Conservation (phyloP, 1,140 invertebrate genomes). For the Nymphalis io region DNA sequence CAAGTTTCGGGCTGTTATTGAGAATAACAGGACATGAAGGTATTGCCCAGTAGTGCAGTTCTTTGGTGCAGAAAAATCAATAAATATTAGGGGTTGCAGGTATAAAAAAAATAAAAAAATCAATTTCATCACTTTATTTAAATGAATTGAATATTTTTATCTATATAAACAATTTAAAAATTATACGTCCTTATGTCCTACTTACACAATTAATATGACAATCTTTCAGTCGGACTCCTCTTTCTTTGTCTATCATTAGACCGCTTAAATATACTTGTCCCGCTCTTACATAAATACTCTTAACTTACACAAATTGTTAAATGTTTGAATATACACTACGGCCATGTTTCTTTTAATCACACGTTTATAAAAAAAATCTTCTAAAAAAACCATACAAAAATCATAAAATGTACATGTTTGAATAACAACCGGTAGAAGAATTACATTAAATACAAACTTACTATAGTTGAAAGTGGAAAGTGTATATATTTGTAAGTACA, state of each 20-base stretch:
- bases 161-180: constrained; percentile 78
- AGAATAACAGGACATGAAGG: no score
- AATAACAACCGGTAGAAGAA: background rate
- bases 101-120: constrained; percentile 46
- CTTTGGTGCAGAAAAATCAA: no score
- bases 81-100: no score
- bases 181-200: constrained; percentile 61
- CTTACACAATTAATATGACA: constrained; percentile 67
- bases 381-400: background rate
- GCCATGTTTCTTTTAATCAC: constrained; percentile 39
- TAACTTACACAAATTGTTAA: constrained; percentile 31
- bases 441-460: background rate
- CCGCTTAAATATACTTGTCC: constrained; percentile 45
- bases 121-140: constrained; percentile 75
- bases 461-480: no score
- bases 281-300: constrained; percentile 34
- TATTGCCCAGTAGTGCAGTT: no score
- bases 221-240: constrained; percentile 67
- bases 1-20: no score
- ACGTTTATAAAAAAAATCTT: background rate
- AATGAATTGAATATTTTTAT: constrained; percentile 77
- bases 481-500: no score
- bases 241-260: constrained; percentile 43
- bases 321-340: constrained; percentile 34
- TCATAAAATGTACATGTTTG: background rate